Evolutionary conservation across 2,113 vertebrate genomes (phyloP), one percentile per base, ranked within the genome.

Genomic region (Vireo altiloquus): DNA sequence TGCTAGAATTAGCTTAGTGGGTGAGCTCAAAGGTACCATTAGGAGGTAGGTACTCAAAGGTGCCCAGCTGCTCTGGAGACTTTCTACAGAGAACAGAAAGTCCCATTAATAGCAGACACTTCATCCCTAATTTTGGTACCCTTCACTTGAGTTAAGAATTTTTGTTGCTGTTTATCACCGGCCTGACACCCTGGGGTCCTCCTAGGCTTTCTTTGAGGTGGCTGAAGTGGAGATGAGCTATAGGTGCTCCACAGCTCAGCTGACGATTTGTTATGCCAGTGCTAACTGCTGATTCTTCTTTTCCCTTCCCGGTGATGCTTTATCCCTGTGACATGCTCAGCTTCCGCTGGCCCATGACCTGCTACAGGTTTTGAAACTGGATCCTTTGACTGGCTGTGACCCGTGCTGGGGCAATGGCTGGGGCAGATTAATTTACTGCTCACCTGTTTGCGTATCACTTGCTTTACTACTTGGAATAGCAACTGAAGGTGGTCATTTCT

Each of bases 321-420:
- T 80, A 80, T 81, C 66, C 87, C 92, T 54, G 46, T 57, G 71
- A 86, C 87, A 59, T 4, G 53, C 57, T 91, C 82, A 76, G 28
- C 63, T 95, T 95, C 90, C 5, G 33, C 87, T 93, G 87, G 84
- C 93, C 75, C 71, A 30, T 0, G 0, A 90, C 52, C 59, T 2
- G 40, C 75, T 37, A 13, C 76, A 49, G 89, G 75, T 84, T 95
- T 94, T 96, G 95, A 93, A 97, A 96, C 35, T 18, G 66, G 85
- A 95, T 95, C 87, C 79, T 50, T 60, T 91, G 82, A 40, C 87
- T 90, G 90, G 75, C 53, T 69, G 82, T 72, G 71, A 70, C 78
- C 74, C 15, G 0, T 21, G 46, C 78, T 70, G 50, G 52, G 49
- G 81, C 59, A 74, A 2, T 31, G 81, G 72, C 68, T 89, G 87